Evolutionary conservation across 92 coral and sea anemone species (phyloP).

Genomic region (Epizoanthus scotinus): DNA sequence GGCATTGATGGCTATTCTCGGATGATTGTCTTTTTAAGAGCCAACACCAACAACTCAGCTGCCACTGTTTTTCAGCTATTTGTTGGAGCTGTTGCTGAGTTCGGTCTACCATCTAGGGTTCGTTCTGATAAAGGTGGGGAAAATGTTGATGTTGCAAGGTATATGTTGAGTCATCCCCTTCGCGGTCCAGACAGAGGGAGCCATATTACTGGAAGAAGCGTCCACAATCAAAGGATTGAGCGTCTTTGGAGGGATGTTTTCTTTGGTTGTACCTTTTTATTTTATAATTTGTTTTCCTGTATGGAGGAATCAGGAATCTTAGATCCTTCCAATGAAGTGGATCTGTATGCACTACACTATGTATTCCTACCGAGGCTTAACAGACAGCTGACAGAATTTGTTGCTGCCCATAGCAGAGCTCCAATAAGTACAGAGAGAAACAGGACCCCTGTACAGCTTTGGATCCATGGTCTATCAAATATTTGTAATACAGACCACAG

Average conservation of each 20-base stretch:
- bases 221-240: slow-evolving; percentile 55
- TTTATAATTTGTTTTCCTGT: slow-evolving; percentile 56
- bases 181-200: slow-evolving; percentile 41
- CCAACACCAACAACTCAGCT: slow-evolving; percentile 35
- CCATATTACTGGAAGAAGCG: too few relatives aligned
- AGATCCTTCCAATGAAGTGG: too few relatives aligned
- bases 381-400: too few relatives aligned
- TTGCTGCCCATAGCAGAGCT: too few relatives aligned
- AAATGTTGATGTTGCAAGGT: too few relatives aligned
- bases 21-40: slow-evolving; percentile 19
- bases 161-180: slow-evolving; percentile 11
- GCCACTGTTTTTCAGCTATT: slow-evolving; percentile 40
- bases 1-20: slow-evolving; percentile 45
- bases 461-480: too few relatives aligned
- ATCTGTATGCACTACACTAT: too few relatives aligned
- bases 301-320: too few relatives aligned
- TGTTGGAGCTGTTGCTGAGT: slow-evolving; percentile 6
- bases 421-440: too few relatives aligned
- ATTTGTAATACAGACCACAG: too few relatives aligned
- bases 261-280: slow-evolving; percentile 51
- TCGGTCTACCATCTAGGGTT: slow-evolving; percentile 46
- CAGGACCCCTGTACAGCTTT: too few relatives aligned
- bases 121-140: slow-evolving; percentile 45
- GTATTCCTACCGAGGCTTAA: too few relatives aligned
- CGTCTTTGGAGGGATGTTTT: slow-evolving; percentile 63